phyloP scores from a whole-genome alignment of 2,888 invertebrate genomes.

The Drosophila hamatofila region DNA sequence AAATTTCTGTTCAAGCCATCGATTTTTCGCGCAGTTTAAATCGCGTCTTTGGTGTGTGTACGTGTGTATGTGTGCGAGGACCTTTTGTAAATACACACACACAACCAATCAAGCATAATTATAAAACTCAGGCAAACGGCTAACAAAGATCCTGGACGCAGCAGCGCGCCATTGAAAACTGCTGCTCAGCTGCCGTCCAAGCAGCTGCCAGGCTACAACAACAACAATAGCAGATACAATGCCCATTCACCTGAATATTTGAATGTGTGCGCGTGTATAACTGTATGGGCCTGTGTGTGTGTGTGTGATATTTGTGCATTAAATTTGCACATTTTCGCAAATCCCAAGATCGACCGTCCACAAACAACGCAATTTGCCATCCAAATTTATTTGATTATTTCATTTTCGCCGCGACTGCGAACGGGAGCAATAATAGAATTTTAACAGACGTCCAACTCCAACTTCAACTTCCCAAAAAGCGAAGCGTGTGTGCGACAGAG shows the following conservation, averaged over 20 bases:
- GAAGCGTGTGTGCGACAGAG: not conserved
- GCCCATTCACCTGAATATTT: constrained; percentile 48
- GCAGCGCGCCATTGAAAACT: constrained; percentile 37
- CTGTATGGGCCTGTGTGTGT: constrained; percentile 9
- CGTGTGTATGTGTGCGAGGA: constrained; percentile 31
- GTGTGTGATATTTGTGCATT: constrained; percentile 64
- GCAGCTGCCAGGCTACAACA: constrained; percentile 46
- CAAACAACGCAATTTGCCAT: constrained; percentile 68
- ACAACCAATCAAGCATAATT: constrained; percentile 17
- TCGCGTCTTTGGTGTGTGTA: constrained; percentile 39
- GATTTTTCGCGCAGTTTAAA: constrained; percentile 64
- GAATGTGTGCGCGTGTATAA: constrained; percentile 13
- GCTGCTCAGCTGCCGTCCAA: constrained; percentile 31
- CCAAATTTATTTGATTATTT: constrained; percentile 47
- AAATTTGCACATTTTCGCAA: constrained; percentile 66
- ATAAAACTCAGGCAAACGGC: constrained; percentile 30
- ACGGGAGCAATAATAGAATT: constrained; percentile 72
- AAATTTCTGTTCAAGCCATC: constrained; percentile 52
- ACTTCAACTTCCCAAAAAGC: constrained; percentile 10
- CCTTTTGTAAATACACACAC: constrained; percentile 33
- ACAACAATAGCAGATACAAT: constrained; percentile 29
- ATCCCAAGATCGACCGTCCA: constrained; percentile 61
- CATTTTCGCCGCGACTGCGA: constrained; percentile 32
- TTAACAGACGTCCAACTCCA: constrained; percentile 56
- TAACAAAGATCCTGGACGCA: constrained; percentile 30